Evolutionary conservation across 2,113 vertebrate species (phyloP), one percentile per base, ranked within the genome.

Genomic region (Leucosticte australis): DNA sequence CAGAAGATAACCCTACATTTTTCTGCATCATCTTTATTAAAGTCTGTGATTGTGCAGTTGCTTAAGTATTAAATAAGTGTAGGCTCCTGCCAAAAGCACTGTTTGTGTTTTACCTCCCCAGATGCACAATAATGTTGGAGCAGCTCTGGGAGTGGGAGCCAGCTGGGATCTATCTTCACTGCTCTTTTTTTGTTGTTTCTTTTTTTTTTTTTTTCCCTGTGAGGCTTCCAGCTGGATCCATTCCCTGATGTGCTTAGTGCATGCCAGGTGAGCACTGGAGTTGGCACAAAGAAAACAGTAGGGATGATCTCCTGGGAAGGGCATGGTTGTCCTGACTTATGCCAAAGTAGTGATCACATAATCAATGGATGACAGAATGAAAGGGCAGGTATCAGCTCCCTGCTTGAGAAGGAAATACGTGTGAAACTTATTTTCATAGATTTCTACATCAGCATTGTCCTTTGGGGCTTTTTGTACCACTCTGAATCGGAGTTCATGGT

Each of bases 141-240:
- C 62, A 76, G 67, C 24, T 49, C 49, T 90, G 63, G 53, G 27
- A 76, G 49, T 11, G 55, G 44, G 46, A 90, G 53, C 57, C 79
- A 94, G 47, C 63, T 57, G 80, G 68, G 65, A 89, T 74, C 55
- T 44, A 78, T 73, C 83, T 89, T 92, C 56, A 46, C 22, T 47
- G 52, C 52, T 56, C 4, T n/a, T 39, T 57, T 33, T 39, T 63
- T 52, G 6, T 47, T 30, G 8, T 23, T 26, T 18, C 3, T 13
- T 9, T 13, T 24, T 2, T 22, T 9, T 22, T 35, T 11, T 33
- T 15, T 16, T 7, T 0, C 9, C 27, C 37, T 30, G 0, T 52
- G 60, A 69, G 42, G 5, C 60, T 92, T 80, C 91, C 64, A 75
- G 64, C 56, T 94, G 87, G 73, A 89, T 74, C 77, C 42, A 10